phyloP scores from a whole-genome alignment of 2,113 vertebrate genomes.

The Cyanoliseus patagonus region DNA sequence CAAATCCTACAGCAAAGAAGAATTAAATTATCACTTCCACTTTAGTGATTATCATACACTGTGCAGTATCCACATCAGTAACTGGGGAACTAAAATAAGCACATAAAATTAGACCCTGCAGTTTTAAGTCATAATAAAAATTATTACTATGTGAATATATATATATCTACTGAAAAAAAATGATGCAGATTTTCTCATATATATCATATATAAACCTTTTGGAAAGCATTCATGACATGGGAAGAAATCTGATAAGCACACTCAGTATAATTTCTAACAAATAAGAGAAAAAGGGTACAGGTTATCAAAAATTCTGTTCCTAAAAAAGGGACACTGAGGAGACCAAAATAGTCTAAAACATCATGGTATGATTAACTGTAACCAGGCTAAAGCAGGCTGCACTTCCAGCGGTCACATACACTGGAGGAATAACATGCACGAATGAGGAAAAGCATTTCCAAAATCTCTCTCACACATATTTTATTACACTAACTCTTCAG shows the following conservation, averaged over 20 bases:
- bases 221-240: background rate
- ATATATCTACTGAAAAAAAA: background rate
- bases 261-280: accelerated
- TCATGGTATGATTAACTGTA: background rate
- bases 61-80: background rate
- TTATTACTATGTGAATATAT: background rate
- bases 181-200: background rate
- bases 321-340: background rate
- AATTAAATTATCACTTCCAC: background rate
- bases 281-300: background rate
- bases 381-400: background rate
- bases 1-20: conserved; percentile 77
- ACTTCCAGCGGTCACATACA: background rate
- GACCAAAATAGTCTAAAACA: background rate
- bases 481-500: background rate
- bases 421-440: background rate
- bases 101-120: background rate
- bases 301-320: background rate
- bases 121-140: background rate
- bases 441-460: background rate
- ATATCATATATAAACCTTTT: background rate
- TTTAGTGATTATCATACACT: background rate
- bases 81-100: background rate
- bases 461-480: background rate
- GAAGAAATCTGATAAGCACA: background rate